These are phyloP conservation scores for Siniperca knerii DNA, from an alignment of 2,113 vertebrate species.

Conservation along the genomic window DNA sequence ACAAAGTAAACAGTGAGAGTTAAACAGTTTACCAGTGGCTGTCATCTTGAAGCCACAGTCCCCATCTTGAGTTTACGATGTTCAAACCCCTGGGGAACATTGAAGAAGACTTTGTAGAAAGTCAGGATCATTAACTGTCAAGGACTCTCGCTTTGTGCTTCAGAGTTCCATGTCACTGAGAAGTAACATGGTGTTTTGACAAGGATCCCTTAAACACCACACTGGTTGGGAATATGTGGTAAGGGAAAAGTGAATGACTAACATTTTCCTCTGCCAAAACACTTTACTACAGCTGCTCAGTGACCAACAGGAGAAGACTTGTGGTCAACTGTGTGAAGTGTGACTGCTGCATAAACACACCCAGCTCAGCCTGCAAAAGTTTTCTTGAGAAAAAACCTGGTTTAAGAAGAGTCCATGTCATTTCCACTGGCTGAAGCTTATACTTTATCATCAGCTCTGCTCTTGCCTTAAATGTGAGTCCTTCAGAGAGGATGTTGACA, in stretches of 20 bases:
- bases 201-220: background rate
- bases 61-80: background rate
- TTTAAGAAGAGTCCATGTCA: background rate
- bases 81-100: background rate
- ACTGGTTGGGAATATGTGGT: background rate
- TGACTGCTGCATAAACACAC: background rate
- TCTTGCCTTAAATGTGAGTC: background rate
- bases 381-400: fast-evolving
- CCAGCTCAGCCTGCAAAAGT: background rate
- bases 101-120: background rate
- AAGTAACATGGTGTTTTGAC: background rate
- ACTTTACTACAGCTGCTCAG: background rate
- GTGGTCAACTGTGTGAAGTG: background rate
- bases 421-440: background rate
- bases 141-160: background rate
- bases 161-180: background rate
- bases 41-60: background rate
- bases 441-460: background rate
- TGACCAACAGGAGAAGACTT: background rate
- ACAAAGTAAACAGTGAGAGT: background rate
- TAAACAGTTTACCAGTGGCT: background rate
- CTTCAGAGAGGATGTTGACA: conserved; percentile 31
- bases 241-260: background rate
- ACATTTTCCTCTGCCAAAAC: conserved; percentile 13
- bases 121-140: background rate